Percentiles rank a stretch among this genome's conserved stretches.
Evolutionary conservation across 2,113 vertebrate genomes (phyloP).

Genomic region (Heterocephalus glaber): DNA sequence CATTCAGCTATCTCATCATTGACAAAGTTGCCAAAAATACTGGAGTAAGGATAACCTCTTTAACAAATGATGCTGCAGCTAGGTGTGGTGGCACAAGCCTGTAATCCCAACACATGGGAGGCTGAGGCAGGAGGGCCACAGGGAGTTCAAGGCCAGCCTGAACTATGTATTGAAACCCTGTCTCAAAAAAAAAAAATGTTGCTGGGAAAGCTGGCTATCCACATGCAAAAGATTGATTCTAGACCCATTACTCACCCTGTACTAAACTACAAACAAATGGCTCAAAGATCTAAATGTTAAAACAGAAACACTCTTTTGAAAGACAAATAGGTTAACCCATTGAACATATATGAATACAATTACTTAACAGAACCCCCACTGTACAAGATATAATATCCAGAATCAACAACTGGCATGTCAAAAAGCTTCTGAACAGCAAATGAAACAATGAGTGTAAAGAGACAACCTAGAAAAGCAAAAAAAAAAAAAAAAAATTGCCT

Average conservation of each 20-base stretch:
- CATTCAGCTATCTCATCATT: not conserved
- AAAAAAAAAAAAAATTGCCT: not conserved
- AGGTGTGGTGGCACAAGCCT: not conserved
- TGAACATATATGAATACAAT: not conserved
- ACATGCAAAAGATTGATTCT: not conserved
- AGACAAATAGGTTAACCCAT: not conserved
- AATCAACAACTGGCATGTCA: not conserved
- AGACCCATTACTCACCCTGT: not conserved
- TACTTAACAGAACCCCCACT: not conserved
- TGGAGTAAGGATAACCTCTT: not conserved
- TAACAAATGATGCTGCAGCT: not conserved
- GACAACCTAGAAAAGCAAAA: not conserved
- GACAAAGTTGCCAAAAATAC: not conserved
- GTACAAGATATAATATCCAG: not conserved
- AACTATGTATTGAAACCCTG: not conserved
- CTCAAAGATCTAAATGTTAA: not conserved
- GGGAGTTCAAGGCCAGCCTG: not conserved
- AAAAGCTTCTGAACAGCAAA: not conserved
- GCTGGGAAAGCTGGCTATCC: not conserved
- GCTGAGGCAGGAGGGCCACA: not conserved
- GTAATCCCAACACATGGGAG: not conserved
- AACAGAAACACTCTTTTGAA: not conserved
- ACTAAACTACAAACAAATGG: not conserved
- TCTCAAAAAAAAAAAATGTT: not conserved
- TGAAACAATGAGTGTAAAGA: not conserved